phyloP scores from a whole-genome alignment of 2,888 invertebrate species.

The Ischnura elegans region DNA sequence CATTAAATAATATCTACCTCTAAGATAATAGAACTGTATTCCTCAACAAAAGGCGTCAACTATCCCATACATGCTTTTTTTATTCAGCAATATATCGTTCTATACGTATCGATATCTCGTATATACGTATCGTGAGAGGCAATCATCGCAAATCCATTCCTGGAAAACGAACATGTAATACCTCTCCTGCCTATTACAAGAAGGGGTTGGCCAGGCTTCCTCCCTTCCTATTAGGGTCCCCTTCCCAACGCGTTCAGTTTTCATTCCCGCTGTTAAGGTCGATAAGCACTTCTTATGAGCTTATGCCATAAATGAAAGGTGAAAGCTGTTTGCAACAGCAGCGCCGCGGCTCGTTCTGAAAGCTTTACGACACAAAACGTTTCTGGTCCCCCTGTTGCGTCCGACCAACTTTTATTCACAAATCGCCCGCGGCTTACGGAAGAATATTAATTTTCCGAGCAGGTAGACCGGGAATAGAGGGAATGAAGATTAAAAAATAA shows the following conservation, averaged over 20 bases:
- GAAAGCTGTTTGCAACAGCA: slow-evolving; percentile 19
- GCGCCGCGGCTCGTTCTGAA: not conserved
- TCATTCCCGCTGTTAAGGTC: not conserved
- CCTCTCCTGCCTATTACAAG: no score
- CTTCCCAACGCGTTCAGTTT: not conserved
- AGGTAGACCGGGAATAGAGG: not conserved
- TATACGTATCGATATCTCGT: no score
- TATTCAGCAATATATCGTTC: no score
- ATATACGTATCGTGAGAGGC: no score
- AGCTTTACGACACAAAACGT: not conserved
- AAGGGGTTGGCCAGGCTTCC: no score
- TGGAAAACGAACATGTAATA: no score
- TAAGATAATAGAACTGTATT: no score
- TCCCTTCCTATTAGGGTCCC: not conserved
- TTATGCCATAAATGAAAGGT: slow-evolving; percentile 21
- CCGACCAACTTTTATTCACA: slow-evolving; percentile 13
- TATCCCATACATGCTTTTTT: no score
- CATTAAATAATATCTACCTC: no score
- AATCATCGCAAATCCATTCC: no score
- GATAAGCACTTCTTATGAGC: slow-evolving; percentile 21
- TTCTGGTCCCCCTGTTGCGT: not conserved
- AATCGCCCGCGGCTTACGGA: slow-evolving; percentile 30
- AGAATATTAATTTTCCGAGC: not conserved
- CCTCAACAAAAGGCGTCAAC: no score
- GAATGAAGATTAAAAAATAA: not conserved